Percentiles rank a stretch among this genome's conserved stretches.
Evolutionary conservation across 2,113 vertebrate species (phyloP).

Genomic region (Mellivora capensis): DNA sequence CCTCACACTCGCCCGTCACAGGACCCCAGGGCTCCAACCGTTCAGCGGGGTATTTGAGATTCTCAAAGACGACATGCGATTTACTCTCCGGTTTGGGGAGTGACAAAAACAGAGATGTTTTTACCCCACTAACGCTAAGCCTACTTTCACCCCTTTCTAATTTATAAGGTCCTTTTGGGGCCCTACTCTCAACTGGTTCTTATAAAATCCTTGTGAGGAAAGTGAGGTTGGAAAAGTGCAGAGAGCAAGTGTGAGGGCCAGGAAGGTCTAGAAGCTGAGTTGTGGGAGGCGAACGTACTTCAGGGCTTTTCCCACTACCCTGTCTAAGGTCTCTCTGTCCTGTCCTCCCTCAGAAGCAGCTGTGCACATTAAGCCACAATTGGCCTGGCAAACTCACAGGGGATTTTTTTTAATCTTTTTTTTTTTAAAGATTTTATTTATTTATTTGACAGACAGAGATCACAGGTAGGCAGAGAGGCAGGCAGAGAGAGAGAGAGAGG

Average conservation of each 20-base stretch:
- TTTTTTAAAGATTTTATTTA: no score
- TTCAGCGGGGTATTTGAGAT: background rate
- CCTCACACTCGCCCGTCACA: background rate
- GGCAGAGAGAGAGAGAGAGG: no score
- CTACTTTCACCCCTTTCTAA: background rate
- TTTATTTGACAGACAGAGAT: no score
- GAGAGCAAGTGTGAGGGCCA: background rate
- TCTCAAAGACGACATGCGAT: background rate
- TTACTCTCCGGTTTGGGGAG: background rate
- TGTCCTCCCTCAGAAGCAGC: background rate
- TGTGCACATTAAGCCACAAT: background rate
- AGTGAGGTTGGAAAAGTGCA: background rate
- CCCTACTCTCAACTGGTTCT: background rate
- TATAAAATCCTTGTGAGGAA: background rate
- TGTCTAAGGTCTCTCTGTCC: fast-evolving
- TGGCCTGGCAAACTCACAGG: background rate
- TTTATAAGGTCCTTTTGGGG: background rate
- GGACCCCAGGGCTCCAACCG: background rate
- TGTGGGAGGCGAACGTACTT: fast-evolving
- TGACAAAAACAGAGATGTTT: background rate
- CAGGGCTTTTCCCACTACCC: background rate
- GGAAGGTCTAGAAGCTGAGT: background rate
- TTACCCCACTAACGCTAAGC: no score
- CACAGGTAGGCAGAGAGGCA: no score
- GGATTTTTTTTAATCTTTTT: background rate